phyloP scores from a whole-genome alignment of 2,888 invertebrate species.

The Caenorhabditis panamensis region DNA sequence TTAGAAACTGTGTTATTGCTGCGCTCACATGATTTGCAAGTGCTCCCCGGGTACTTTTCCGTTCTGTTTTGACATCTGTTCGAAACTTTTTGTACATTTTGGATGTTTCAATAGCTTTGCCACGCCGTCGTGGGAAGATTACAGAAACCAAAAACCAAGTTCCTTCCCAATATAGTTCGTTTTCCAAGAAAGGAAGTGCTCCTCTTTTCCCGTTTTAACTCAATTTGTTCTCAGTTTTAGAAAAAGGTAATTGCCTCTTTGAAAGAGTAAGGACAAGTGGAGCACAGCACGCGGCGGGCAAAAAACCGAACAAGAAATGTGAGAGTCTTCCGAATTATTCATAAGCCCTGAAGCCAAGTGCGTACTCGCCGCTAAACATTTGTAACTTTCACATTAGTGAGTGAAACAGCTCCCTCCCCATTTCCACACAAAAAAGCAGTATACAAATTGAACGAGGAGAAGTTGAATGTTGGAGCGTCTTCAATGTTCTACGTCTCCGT shows the following conservation, averaged over 20 bases:
- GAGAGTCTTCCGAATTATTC: constrained; percentile 52
- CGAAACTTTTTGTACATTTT: too few species aligned
- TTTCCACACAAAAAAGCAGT: constrained; percentile 20
- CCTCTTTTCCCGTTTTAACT: not conserved
- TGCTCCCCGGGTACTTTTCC: constrained; percentile 25
- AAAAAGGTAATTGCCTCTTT: constrained; percentile 46
- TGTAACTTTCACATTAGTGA: constrained; percentile 55
- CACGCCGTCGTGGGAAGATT: too few species aligned
- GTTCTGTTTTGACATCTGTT: not conserved
- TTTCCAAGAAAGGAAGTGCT: constrained; percentile 16
- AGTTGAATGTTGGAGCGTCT: not conserved
- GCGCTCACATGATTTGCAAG: constrained; percentile 45
- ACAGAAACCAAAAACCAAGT: too few species aligned
- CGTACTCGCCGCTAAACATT: constrained; percentile 54
- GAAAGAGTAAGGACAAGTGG: not conserved
- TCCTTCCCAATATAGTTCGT: not conserved
- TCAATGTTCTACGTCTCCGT: not conserved
- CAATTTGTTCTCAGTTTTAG: constrained; percentile 48
- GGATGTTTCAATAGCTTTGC: too few species aligned
- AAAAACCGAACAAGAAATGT: constrained; percentile 59
- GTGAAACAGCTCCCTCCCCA: constrained; percentile 22
- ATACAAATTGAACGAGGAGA: constrained; percentile 22
- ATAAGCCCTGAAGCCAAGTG: constrained; percentile 40
- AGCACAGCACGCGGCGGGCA: constrained; percentile 17
- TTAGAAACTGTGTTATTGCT: constrained; percentile 59